Percentiles rank a stretch among this genome's conserved stretches.
These are phyloP conservation scores for Phorcus lineatus DNA, from an alignment of 2,888 invertebrate species.

Conservation along the genomic window DNA sequence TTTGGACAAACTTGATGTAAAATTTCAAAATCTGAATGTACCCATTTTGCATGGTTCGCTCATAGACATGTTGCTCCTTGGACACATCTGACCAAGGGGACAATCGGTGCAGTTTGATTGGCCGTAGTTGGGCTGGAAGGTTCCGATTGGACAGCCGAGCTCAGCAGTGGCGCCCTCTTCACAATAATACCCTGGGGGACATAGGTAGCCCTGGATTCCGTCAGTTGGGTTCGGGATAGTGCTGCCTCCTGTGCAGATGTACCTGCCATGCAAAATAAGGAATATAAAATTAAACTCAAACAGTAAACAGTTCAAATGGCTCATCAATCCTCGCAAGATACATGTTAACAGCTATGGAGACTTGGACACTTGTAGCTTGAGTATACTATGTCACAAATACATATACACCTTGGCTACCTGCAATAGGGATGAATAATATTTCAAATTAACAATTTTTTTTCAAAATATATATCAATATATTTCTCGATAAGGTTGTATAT, in stretches of 20 bases:
- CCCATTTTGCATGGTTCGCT: constrained; percentile 68
- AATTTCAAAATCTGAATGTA: constrained; percentile 31
- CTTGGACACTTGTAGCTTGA: no score
- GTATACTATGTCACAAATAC: no score
- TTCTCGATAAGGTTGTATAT: no score
- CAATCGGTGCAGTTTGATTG: constrained; percentile 67
- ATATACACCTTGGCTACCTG: no score
- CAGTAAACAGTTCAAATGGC: no score
- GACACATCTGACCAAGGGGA: constrained; percentile 69
- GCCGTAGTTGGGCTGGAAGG: constrained; percentile 66
- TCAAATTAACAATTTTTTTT: no score
- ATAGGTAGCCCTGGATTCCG: constrained; percentile 63
- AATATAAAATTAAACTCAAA: background rate
- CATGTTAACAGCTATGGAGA: no score
- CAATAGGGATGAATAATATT: no score
- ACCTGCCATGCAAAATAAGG: constrained; percentile 48
- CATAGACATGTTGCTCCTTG: constrained; percentile 64
- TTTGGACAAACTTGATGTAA: background rate
- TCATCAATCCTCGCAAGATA: no score
- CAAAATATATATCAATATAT: no score
- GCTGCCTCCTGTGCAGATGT: constrained; percentile 70
- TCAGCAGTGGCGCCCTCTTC: constrained; percentile 62
- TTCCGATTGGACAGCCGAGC: constrained; percentile 69
- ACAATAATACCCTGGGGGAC: constrained; percentile 71
- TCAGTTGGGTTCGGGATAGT: constrained; percentile 65